Evolutionary conservation across 2,888 invertebrate genomes (phyloP).

Genomic region (Pinctada fucata): DNA sequence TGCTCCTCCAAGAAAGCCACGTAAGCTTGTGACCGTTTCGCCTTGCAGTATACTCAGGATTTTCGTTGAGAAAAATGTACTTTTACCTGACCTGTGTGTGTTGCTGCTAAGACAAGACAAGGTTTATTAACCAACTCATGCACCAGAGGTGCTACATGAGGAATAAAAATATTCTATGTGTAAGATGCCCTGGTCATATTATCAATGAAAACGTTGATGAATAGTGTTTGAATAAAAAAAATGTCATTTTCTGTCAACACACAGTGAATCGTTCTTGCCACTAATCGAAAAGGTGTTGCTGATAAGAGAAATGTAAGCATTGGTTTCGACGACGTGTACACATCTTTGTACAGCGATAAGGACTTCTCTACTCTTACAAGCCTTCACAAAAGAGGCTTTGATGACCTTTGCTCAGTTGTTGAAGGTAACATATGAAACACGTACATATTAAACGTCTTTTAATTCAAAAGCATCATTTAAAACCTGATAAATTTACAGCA

Average conservation of each 20-base stretch:
- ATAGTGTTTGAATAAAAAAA: too few relatives aligned
- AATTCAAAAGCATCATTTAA: too few relatives aligned
- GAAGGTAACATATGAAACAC: slow-evolving; percentile 8
- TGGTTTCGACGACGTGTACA: neutral
- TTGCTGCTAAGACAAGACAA: neutral
- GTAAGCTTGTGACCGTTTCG: neutral
- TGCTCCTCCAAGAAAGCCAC: neutral
- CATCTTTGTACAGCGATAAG: neutral
- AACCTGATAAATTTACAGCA: too few relatives aligned
- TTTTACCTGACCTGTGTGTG: neutral
- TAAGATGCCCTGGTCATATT: neutral
- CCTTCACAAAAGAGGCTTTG: neutral
- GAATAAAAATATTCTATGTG: too few relatives aligned
- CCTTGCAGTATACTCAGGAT: neutral
- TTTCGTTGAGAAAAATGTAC: neutral
- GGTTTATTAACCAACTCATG: too few relatives aligned
- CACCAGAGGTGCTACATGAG: too few relatives aligned
- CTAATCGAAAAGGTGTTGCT: neutral
- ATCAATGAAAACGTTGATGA: too few relatives aligned
- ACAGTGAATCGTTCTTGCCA: neutral
- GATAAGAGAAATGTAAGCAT: neutral
- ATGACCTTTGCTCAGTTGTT: neutral
- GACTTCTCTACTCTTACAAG: neutral
- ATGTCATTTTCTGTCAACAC: too few relatives aligned
- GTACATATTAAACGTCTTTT: neutral